Conservation (phyloP, 2,888 invertebrate genomes). For the Deilephila porcellus region DNA sequence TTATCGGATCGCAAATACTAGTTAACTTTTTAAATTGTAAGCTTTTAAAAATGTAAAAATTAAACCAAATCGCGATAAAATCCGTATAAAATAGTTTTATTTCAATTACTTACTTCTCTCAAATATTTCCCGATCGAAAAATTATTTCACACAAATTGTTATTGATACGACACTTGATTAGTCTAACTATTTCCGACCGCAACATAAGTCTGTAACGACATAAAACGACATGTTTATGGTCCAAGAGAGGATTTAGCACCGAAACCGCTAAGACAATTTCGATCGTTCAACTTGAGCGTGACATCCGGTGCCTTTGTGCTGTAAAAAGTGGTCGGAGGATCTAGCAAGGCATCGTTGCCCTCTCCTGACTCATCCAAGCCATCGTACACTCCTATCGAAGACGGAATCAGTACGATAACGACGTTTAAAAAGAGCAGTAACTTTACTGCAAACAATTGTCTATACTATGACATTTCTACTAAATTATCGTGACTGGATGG, state of each 20-base stretch:
- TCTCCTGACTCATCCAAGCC: conserved; percentile 61
- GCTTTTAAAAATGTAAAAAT: no score
- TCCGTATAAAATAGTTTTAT: no score
- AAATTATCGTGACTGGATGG: conserved; percentile 47
- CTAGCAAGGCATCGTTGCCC: conserved; percentile 53
- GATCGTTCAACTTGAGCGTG: conserved; percentile 79
- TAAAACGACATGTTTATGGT: conserved; percentile 37
- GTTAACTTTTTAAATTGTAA: no score
- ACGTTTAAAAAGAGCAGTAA: conserved; percentile 58
- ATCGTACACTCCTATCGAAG: conserved; percentile 59
- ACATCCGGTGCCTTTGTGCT: conserved; percentile 66
- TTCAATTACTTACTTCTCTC: not conserved
- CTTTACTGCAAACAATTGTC: conserved; percentile 50
- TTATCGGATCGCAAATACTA: no score
- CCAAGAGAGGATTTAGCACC: conserved; percentile 45
- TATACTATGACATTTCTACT: conserved; percentile 49
- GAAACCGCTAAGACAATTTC: conserved; percentile 64
- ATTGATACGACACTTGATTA: conserved; percentile 13
- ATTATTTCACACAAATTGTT: not conserved
- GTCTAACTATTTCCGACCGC: not conserved
- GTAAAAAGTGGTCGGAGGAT: conserved; percentile 58
- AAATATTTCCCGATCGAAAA: not conserved
- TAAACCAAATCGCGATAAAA: no score
- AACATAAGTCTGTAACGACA: not conserved
- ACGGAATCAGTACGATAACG: conserved; percentile 64